Conservation (phyloP, 1,140 invertebrate genomes). For the Drosophila lacertosa region DNA sequence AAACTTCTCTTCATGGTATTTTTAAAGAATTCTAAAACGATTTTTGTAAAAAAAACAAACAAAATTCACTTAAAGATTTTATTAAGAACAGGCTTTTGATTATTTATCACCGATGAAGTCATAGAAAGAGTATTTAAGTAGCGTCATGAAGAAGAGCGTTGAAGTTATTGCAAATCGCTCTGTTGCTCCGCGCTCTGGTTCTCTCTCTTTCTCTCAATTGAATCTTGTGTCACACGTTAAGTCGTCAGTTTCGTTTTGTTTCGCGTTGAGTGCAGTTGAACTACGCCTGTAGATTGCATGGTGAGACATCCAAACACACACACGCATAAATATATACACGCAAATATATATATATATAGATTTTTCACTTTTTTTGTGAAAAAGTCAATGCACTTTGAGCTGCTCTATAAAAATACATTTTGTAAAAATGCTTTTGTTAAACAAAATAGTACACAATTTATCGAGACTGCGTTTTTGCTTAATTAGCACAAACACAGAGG, state of each 20-base stretch:
- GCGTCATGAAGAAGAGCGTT: neutral
- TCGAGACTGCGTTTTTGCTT: constrained; percentile 43
- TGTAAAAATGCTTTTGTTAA: too few relatives aligned
- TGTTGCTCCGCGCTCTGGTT: neutral
- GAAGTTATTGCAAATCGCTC: neutral
- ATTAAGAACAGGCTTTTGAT: constrained; percentile 9
- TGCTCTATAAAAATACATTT: constrained; percentile 5
- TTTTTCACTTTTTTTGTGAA: constrained; percentile 28
- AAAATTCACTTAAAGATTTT: too few relatives aligned
- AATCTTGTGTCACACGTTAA: constrained; percentile 31
- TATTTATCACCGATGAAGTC: neutral
- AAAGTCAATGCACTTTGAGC: constrained; percentile 58
- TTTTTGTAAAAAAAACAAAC: too few relatives aligned
- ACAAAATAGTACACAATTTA: neutral
- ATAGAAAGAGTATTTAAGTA: constrained; percentile 29
- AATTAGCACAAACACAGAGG: constrained; percentile 62
- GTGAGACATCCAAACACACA: constrained; percentile 34
- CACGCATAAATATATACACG: constrained; percentile 7
- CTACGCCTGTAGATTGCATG: constrained; percentile 44
- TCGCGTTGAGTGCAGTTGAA: constrained; percentile 66
- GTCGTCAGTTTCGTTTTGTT: constrained; percentile 69
- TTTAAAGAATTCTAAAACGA: too few relatives aligned
- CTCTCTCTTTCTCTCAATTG: constrained; percentile 19
- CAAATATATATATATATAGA: constrained; percentile 27
- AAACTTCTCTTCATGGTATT: too few relatives aligned